Base-by-base conservation (phyloP, 1,140 invertebrate species). In the Procambarus clarkii region DNA sequence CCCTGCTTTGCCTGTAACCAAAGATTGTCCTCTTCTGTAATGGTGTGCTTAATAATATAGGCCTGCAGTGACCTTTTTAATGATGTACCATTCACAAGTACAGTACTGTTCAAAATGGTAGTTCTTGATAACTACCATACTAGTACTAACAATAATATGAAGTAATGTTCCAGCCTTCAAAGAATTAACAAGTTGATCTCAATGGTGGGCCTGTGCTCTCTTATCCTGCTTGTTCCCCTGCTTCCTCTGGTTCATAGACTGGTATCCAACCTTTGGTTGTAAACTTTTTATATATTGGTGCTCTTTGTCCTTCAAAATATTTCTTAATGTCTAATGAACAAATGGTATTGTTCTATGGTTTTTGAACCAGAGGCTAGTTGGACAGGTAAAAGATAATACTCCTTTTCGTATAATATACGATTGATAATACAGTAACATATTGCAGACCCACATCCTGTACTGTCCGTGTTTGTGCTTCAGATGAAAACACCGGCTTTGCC, bases 1-100 rank as follows among this genome's bases (percentile, higher is more conserved):
- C 89, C 89, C 76, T 91, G 89, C 89, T 91, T 91, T 91, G 69
- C 81, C 80, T 82, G 77, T 91, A 85, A 91, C 89, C 89, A 91
- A 91, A 91, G 88, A 91, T 91, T 91, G 50, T 91, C 83, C 69
- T 15, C 46, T 91, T 76, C 79, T 88, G 54, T 88, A 79, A 91
- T 69, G 82, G 81, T 91, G 89, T 91, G 88, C 88, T 91, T 91
- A 58, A 85, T 79, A 80, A 54, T 60, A 76, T 78, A 79, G 74
- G 77, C 45, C 60, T 69, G 54, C 69, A 74, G 69, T 74, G 69
- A 74, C 79, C 83, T 71, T 69, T 85, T 85, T 46, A 44, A 69
- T n/a, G 60, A 85, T 85, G 44, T 48, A 85, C 44, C 69, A 74
- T 48, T 74, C 83, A 69, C 34, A 85, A 85, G 50, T 85, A 69